Evolutionary conservation across 2,888 invertebrate genomes (phyloP), one percentile per base, ranked within the genome.

Genomic region (Pseudoips prasinana): DNA sequence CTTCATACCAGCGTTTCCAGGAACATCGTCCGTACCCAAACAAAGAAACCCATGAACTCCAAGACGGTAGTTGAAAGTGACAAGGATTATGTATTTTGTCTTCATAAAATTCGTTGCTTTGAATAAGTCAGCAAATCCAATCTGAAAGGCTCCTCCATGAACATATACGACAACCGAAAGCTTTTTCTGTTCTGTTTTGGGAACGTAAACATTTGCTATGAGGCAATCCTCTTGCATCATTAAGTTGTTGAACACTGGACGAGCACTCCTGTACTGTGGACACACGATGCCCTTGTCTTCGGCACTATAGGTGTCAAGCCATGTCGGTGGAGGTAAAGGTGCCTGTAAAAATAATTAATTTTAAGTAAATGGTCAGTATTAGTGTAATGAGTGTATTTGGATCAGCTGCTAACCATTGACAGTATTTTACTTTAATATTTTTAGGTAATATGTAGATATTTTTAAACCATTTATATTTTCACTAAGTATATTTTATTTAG

Each of bases 1-100:
- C 37, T 78, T 78, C 52, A 78, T 48, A 0, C 77, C 76, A 6
- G 76, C 78, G 29, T 77, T 77, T 0, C 77, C 77, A 1, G 76
- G 76, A 0, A 26, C 52, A 24, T 56, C 57, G 9, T 61, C 35
- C 1, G 74, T 73, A 1, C 73, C 69, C 0, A 74, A 46, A 33
- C 70, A 71, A 1, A 73, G 47, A 34, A 72, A 72, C 0, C 72
- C 73, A 22, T 62, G 58, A 4, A 58, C 31, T 1, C 71, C 70
- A 1, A 73, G 53, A 2, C 73, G 59, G 24, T 73, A 73, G 24
- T 73, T 73, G 22, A 73, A 70, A 0, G 58, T 67, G 0, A 71
- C 60, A 2, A 44, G 48, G 5, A 73, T 61, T 0, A 66, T 7
- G 5, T 61, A 58, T 40, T 63, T 58, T 3, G 27, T 46, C 7